Conservation (phyloP, 2,797 vertebrate species). For the Myripristis murdjan region DNA sequence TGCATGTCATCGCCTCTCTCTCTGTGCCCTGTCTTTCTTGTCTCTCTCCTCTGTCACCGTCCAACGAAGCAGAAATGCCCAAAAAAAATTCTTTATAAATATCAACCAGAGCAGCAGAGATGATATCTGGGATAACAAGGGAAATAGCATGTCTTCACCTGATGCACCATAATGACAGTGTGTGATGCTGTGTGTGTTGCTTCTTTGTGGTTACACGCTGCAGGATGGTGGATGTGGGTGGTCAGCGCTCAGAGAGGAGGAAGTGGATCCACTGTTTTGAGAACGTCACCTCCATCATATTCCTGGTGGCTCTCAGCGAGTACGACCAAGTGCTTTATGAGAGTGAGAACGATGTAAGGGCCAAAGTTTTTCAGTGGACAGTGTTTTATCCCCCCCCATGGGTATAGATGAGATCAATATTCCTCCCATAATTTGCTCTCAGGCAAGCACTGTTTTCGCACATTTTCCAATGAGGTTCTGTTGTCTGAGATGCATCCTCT, state of each 20-base stretch:
- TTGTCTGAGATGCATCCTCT: not conserved
- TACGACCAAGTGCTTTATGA: constrained; percentile 92
- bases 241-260: constrained; percentile 92
- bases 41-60: too few relatives aligned
- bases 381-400: not conserved
- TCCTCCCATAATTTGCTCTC: not conserved
- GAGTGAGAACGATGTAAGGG: constrained; percentile 85
- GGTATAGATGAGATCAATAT: too few relatives aligned
- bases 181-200: not conserved
- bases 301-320: constrained; percentile 92
- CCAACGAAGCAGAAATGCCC: too few relatives aligned
- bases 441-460: not conserved
- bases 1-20: too few relatives aligned
- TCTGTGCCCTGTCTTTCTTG: too few relatives aligned
- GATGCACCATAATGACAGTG: too few relatives aligned
- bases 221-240: constrained; percentile 94
- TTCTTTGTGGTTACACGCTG: not conserved
- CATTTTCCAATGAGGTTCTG: not conserved
- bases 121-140: not conserved
- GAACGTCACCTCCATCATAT: constrained; percentile 92
- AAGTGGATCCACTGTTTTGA: constrained; percentile 97
- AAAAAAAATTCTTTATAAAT: too few relatives aligned
- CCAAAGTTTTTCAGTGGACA: not conserved
- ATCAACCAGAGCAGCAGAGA: constrained; percentile 12
- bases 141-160: too few relatives aligned